These are phyloP conservation scores for Pogonocherus hispidulus DNA, from an alignment of 2,888 invertebrate species.

Conservation along the genomic window DNA sequence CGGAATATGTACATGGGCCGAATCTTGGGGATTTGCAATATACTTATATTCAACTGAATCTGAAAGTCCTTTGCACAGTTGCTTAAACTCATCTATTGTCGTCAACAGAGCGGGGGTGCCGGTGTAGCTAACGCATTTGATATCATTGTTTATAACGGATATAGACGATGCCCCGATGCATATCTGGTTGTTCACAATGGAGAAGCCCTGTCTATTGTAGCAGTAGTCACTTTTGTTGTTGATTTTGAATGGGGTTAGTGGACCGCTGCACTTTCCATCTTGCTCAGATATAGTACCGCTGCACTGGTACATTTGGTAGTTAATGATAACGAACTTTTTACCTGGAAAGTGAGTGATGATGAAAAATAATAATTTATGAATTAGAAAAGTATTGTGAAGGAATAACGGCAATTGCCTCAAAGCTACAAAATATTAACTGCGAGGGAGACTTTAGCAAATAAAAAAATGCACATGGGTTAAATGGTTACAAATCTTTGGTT, in stretches of 20 bases:
- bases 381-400: background rate
- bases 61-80: slow-evolving; percentile 36
- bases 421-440: too few relatives aligned
- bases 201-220: slow-evolving; percentile 30
- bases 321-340: slow-evolving; percentile 39
- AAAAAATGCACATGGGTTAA: too few relatives aligned
- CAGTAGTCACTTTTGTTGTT: slow-evolving; percentile 42
- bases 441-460: too few relatives aligned
- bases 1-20: slow-evolving; percentile 42
- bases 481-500: too few relatives aligned
- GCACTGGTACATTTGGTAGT: slow-evolving; percentile 38
- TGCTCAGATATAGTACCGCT: slow-evolving; percentile 20
- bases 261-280: slow-evolving; percentile 41
- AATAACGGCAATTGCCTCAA: too few relatives aligned
- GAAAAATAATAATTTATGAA: background rate
- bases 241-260: slow-evolving; percentile 35
- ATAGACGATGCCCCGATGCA: slow-evolving; percentile 33
- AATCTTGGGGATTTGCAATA: slow-evolving; percentile 38
- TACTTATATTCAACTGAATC: slow-evolving; percentile 40
- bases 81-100: slow-evolving; percentile 39
- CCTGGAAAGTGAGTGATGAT: slow-evolving; percentile 45
- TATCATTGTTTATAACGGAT: slow-evolving; percentile 28
- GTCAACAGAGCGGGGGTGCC: slow-evolving; percentile 28
- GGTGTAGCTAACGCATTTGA: slow-evolving; percentile 30
- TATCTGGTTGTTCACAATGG: slow-evolving; percentile 40